Evolutionary conservation across 2,113 vertebrate species (phyloP).

Genomic region (Syngnathus scovelli): DNA sequence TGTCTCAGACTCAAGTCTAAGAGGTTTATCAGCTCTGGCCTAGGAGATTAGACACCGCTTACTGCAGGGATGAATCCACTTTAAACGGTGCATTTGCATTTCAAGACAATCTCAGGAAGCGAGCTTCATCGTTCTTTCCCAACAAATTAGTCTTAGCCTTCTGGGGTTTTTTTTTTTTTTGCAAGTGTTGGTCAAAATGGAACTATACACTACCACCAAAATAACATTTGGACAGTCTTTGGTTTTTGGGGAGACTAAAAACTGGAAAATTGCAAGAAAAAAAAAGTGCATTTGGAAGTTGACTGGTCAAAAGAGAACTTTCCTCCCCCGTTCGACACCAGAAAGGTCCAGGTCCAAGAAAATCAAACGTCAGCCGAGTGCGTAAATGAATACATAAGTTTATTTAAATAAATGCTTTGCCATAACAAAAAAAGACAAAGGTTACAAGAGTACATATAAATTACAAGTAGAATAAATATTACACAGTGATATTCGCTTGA

Average conservation of each 20-base stretch:
- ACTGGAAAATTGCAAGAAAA: background rate
- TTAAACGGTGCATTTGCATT: constrained; percentile 36
- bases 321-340: too few species aligned
- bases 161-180: too few species aligned
- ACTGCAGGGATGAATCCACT: constrained; percentile 39
- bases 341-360: too few species aligned
- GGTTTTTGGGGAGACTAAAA: too few species aligned
- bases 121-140: background rate
- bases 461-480: constrained; percentile 99
- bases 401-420: constrained; percentile 99
- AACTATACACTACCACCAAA: too few species aligned
- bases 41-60: constrained; percentile 55
- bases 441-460: constrained; percentile 99
- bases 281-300: background rate
- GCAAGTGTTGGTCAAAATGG: too few species aligned
- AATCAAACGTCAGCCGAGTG: constrained; percentile 28
- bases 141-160: background rate
- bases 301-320: background rate
- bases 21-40: constrained; percentile 60
- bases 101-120: constrained; percentile 20
- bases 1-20: constrained; percentile 56
- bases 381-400: constrained; percentile 96
- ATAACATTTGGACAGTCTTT: background rate
- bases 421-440: constrained; percentile 97
- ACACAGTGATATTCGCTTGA: constrained; percentile 99